Percentiles rank a stretch among this genome's conserved stretches.
Conservation (phyloP, 2,888 invertebrate genomes). For the Melipona beecheii region DNA sequence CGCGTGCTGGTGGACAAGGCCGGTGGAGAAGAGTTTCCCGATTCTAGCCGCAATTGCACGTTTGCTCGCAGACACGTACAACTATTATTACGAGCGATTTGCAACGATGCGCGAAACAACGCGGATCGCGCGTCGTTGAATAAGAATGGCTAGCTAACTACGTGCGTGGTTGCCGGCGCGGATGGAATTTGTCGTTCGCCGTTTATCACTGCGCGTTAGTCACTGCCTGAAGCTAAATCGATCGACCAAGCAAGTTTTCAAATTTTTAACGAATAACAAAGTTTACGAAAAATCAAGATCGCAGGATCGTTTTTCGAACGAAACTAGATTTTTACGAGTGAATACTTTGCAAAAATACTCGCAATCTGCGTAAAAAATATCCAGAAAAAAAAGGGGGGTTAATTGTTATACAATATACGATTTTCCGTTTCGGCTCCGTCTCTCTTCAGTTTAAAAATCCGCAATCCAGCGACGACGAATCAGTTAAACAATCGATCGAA, state of each 20-base stretch:
- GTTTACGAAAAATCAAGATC: too few species aligned
- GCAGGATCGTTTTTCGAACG: too few species aligned
- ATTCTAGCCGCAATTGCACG: constrained; percentile 60
- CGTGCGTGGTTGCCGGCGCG: background rate
- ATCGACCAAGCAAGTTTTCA: background rate
- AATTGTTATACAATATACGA: too few species aligned
- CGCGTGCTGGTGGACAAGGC: constrained; percentile 58
- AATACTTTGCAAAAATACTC: background rate
- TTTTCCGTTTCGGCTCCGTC: too few species aligned
- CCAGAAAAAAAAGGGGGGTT: too few species aligned
- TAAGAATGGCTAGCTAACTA: constrained; percentile 16
- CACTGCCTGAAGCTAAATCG: background rate
- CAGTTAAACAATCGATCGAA: too few species aligned
- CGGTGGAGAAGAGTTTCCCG: constrained; percentile 57
- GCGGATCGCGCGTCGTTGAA: constrained; percentile 45
- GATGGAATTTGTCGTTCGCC: background rate
- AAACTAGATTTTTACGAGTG: too few species aligned
- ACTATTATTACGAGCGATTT: constrained; percentile 57
- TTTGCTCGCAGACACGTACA: constrained; percentile 27
- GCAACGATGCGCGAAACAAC: constrained; percentile 39
- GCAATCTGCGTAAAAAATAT: background rate
- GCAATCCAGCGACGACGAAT: too few species aligned
- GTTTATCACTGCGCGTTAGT: background rate
- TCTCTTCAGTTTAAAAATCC: too few species aligned
- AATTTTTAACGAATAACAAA: background rate